These are phyloP conservation scores for Mus musculus DNA, from an alignment of 2,113 vertebrate genomes.

Conservation along the genomic window DNA sequence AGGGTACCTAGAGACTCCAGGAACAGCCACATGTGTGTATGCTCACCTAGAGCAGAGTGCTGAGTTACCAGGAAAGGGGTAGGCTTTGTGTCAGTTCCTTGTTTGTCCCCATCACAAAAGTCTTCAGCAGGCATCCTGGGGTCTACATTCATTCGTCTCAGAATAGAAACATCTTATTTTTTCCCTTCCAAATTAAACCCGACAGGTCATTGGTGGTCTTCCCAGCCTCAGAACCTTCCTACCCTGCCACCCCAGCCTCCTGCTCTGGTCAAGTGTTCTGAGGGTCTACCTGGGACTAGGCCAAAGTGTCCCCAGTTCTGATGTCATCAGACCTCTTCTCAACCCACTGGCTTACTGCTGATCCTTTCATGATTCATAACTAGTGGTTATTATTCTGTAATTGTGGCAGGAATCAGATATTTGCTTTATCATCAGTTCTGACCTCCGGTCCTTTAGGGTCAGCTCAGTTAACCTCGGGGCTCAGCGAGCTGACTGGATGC, in stretches of 20 bases:
- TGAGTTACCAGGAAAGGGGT: accelerated
- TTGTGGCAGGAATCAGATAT: constrained; percentile 45
- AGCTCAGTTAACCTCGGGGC: neutral
- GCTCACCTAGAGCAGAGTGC: accelerated
- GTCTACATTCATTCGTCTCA: neutral
- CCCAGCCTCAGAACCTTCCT: too few relatives aligned
- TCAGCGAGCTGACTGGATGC: constrained; percentile 21
- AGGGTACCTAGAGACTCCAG: neutral
- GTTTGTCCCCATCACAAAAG: neutral
- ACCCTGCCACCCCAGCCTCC: neutral
- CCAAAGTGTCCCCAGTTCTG: neutral
- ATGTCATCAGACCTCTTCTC: neutral
- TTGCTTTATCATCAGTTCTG: constrained; percentile 54
- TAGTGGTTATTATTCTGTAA: constrained; percentile 33
- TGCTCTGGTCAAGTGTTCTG: neutral
- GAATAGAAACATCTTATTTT: neutral
- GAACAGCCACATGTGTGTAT: neutral
- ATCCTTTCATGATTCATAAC: constrained; percentile 40
- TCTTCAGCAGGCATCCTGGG: neutral
- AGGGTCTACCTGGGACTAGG: neutral
- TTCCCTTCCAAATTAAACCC: neutral
- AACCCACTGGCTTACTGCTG: neutral
- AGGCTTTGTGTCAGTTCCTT: neutral
- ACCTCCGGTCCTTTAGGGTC: neutral
- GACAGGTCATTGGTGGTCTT: neutral